Evolutionary conservation across 2,113 vertebrate genomes (phyloP).

Genomic region (Caranx melampygus): DNA sequence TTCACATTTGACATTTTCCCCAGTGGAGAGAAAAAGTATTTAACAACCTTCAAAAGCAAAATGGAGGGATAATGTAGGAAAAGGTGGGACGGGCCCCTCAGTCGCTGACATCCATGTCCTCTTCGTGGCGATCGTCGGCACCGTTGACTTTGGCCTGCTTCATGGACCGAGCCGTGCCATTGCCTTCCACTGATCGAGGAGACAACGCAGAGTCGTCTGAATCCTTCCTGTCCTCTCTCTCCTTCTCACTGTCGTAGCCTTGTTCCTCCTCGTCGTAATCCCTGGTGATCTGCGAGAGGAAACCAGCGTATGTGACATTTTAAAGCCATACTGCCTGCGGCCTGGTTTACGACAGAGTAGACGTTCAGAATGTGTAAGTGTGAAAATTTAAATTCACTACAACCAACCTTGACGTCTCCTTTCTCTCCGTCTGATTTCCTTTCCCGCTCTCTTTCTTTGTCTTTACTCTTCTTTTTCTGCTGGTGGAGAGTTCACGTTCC

Average conservation of each 20-base stretch:
- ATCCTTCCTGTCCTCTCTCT: slow-evolving; percentile 85
- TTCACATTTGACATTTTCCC: slow-evolving; percentile 67
- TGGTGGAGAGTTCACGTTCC: slow-evolving; percentile 89
- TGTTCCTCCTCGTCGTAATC: slow-evolving; percentile 98
- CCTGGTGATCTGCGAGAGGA: slow-evolving; percentile 89
- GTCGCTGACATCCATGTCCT: slow-evolving; percentile 99
- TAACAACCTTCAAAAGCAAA: slow-evolving; percentile 53
- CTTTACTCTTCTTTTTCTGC: slow-evolving; percentile 96
- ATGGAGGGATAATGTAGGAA: slow-evolving; percentile 23
- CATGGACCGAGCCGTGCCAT: slow-evolving; percentile 67
- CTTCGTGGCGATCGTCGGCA: slow-evolving; percentile 90
- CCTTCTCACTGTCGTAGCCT: slow-evolving; percentile 96
- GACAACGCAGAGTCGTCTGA: slow-evolving; percentile 83
- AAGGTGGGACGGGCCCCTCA: slow-evolving; percentile 71
- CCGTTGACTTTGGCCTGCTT: slow-evolving; percentile 94
- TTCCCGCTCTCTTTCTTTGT: slow-evolving; percentile 92
- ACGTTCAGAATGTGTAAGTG: neutral
- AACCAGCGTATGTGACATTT: neutral
- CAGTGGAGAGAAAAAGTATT: neutral
- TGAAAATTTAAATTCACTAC: neutral
- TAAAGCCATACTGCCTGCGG: neutral
- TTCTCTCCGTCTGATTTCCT: slow-evolving; percentile 93
- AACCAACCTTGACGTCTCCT: slow-evolving; percentile 91
- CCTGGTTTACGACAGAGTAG: neutral
- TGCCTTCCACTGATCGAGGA: slow-evolving; percentile 80